Conservation (phyloP, 2,797 vertebrate species). For the Spinibarbus caldwelli region DNA sequence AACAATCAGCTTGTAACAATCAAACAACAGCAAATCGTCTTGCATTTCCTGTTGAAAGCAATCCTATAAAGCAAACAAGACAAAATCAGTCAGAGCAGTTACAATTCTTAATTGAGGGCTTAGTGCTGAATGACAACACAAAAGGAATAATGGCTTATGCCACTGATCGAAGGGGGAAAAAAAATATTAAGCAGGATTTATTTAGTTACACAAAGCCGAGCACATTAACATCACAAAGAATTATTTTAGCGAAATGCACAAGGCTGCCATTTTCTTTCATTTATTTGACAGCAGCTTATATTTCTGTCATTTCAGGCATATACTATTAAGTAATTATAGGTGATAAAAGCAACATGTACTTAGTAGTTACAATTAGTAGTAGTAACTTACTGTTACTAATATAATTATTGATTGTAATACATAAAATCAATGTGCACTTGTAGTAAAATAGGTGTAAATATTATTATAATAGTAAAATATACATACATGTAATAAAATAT, state of each 20-base stretch:
- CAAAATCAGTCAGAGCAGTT: conserved; percentile 42
- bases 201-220: conserved; percentile 13
- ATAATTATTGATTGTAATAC: background rate
- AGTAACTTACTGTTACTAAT: background rate
- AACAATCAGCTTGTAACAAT: conserved; percentile 32
- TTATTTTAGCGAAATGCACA: background rate
- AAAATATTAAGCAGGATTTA: background rate
- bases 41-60: conserved; percentile 29
- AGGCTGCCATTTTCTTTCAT: background rate
- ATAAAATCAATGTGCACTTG: background rate
- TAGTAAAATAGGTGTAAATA: background rate
- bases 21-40: conserved; percentile 28
- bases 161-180: background rate
- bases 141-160: conserved; percentile 36
- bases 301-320: background rate
- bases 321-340: background rate
- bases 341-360: background rate
- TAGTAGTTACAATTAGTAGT: background rate
- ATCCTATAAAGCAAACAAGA: conserved; percentile 31
- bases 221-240: conserved; percentile 1
- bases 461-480: no score
- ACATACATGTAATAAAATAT: background rate
- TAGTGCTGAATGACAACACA: conserved; percentile 44
- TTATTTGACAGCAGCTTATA: background rate
- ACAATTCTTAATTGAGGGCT: conserved; percentile 49